A percentile compares a stretch with the other conserved stretches of the same genome.
Conservation (phyloP, 2,113 vertebrate species). For the Pterocles burchelli region DNA sequence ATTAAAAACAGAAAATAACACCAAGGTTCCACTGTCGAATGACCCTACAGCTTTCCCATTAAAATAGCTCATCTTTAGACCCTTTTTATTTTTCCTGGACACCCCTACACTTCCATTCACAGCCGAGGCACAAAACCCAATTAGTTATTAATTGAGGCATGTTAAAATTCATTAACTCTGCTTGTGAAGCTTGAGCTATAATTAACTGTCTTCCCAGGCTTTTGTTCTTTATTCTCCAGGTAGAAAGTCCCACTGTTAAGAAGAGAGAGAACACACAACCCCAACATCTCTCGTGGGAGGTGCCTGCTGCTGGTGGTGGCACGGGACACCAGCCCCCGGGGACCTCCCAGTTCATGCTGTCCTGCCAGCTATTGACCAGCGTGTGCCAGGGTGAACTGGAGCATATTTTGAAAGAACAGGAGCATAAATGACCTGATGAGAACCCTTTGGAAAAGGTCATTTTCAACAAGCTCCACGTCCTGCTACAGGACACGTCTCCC, state of each 20-base stretch:
- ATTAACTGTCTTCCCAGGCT: constrained; percentile 84
- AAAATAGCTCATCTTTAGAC: constrained; percentile 17
- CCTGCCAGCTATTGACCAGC: neutral
- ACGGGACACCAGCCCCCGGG: neutral
- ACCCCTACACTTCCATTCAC: constrained; percentile 41
- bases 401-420: neutral
- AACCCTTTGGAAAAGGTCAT: neutral
- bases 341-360: rapidly evolving
- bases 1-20: neutral
- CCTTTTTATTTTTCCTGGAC: constrained; percentile 31
- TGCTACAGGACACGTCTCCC: rapidly evolving
- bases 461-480: neutral
- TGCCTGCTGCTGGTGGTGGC: neutral
- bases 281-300: neutral
- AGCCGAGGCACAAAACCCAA: constrained; percentile 77
- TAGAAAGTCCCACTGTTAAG: constrained; percentile 69
- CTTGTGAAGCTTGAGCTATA: constrained; percentile 79
- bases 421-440: neutral
- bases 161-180: constrained; percentile 88
- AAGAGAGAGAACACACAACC: constrained; percentile 3
- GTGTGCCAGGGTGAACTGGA: neutral
- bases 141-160: constrained; percentile 87
- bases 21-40: neutral
- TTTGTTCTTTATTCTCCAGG: constrained; percentile 76
- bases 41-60: constrained; percentile 43